These are phyloP conservation scores for Labeo catla DNA, from an alignment of 2,113 vertebrate genomes.

Conservation along the genomic window DNA sequence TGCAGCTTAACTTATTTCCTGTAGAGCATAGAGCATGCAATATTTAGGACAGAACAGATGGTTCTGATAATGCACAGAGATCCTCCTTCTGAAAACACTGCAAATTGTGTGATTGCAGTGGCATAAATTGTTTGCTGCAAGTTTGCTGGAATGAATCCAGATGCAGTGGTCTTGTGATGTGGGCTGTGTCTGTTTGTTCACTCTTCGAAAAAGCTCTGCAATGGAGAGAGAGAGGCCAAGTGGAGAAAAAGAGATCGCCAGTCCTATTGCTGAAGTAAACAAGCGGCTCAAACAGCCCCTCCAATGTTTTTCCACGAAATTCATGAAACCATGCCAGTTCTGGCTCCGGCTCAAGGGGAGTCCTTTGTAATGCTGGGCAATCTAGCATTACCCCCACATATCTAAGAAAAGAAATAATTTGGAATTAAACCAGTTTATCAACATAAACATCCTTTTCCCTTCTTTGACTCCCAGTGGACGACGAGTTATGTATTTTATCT, in stretches of 20 bases:
- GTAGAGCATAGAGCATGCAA: neutral
- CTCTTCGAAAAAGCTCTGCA: neutral
- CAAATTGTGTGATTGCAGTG: neutral
- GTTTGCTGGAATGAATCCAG: neutral
- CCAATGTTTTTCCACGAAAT: slow-evolving; percentile 44
- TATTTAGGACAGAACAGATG: slow-evolving; percentile 6
- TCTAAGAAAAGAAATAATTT: slow-evolving; percentile 22
- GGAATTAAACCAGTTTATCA: neutral
- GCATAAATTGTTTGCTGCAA: neutral
- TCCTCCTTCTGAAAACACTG: slow-evolving; percentile 5
- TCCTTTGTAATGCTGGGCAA: slow-evolving; percentile 48
- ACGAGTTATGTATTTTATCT: slow-evolving; percentile 13
- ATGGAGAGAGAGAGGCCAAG: slow-evolving; percentile 21
- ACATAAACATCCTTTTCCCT: slow-evolving; percentile 1
- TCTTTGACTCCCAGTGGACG: neutral
- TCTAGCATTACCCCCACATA: slow-evolving; percentile 16
- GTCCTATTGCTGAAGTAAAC: slow-evolving; percentile 39
- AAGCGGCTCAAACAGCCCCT: slow-evolving; percentile 25
- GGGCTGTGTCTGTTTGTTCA: slow-evolving; percentile 14
- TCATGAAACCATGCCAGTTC: slow-evolving; percentile 39
- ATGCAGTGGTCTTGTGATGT: neutral
- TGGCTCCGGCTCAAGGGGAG: slow-evolving; percentile 12
- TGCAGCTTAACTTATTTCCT: neutral
- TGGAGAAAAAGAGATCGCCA: slow-evolving; percentile 24
- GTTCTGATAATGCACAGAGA: neutral